Evolutionary conservation across 1,140 invertebrate genomes (phyloP).

Genomic region (Megalopta genalis): DNA sequence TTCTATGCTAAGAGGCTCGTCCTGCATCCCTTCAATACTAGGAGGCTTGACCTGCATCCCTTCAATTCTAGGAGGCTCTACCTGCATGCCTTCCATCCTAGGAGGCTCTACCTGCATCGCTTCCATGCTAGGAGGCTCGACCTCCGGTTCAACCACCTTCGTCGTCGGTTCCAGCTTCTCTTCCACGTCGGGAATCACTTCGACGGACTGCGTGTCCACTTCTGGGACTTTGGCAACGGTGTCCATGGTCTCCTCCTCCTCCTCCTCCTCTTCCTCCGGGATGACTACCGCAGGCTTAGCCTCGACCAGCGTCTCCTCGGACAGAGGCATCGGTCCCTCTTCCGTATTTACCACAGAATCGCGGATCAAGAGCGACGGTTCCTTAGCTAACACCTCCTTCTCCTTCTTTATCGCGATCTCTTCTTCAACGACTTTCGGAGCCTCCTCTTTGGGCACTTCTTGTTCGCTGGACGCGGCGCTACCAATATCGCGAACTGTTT

Average conservation of each 20-base stretch:
- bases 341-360: constrained; percentile 45
- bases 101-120: constrained; percentile 3
- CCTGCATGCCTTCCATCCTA: neutral
- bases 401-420: constrained; percentile 8
- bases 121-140: neutral
- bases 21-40: neutral
- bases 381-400: neutral
- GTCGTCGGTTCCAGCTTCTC: constrained; percentile 34
- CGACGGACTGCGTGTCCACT: constrained; percentile 17
- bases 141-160: constrained; percentile 12
- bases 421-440: constrained; percentile 2
- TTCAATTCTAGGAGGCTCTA: neutral
- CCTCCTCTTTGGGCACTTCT: no score
- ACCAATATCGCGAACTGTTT: no score
- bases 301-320: constrained; percentile 53
- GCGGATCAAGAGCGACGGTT: neutral
- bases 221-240: constrained; percentile 3
- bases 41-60: constrained; percentile 11
- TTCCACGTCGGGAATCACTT: constrained; percentile 36
- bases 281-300: constrained; percentile 58
- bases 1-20: neutral
- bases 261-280: constrained; percentile 53
- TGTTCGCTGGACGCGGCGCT: neutral
- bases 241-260: constrained; percentile 29
- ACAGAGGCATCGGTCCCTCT: constrained; percentile 64